phyloP scores from a whole-genome alignment of 1,140 invertebrate genomes.

The Pectinophora gossypiella region DNA sequence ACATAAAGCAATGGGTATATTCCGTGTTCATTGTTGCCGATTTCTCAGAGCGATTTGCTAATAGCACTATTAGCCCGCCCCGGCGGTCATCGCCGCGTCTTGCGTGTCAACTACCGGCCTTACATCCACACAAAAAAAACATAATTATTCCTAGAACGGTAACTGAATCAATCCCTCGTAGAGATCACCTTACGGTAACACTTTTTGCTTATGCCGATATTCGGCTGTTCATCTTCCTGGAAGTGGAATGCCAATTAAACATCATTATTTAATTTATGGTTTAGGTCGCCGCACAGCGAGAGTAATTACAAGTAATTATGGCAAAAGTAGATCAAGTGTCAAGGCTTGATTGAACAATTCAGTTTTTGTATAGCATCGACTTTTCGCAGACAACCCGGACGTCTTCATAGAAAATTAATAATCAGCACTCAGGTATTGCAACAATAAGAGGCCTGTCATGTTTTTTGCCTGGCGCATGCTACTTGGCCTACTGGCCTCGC shows the following conservation, averaged over 20 bases:
- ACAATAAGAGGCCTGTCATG: not conserved
- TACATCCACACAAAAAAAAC: slow-evolving; percentile 37
- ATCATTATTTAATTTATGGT: slow-evolving; percentile 1
- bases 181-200: not conserved
- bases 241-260: not conserved
- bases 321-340: not conserved
- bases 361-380: not conserved
- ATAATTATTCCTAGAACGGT: slow-evolving; percentile 63
- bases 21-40: slow-evolving; percentile 61
- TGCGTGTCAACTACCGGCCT: slow-evolving; percentile 51
- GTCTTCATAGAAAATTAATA: not conserved
- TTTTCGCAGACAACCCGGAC: not conserved
- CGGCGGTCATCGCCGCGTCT: slow-evolving; percentile 35
- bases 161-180: slow-evolving; percentile 33
- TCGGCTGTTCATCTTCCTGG: not conserved
- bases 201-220: not conserved
- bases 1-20: slow-evolving; percentile 47
- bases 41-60: slow-evolving; percentile 64
- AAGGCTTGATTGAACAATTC: not conserved
- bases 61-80: slow-evolving; percentile 62
- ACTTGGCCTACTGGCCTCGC: not conserved
- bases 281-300: not conserved
- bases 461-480: not conserved
- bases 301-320: not conserved
- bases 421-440: not conserved